These are phyloP conservation scores for Antheraea pernyi DNA, from an alignment of 1,140 invertebrate species.

Conservation along the genomic window DNA sequence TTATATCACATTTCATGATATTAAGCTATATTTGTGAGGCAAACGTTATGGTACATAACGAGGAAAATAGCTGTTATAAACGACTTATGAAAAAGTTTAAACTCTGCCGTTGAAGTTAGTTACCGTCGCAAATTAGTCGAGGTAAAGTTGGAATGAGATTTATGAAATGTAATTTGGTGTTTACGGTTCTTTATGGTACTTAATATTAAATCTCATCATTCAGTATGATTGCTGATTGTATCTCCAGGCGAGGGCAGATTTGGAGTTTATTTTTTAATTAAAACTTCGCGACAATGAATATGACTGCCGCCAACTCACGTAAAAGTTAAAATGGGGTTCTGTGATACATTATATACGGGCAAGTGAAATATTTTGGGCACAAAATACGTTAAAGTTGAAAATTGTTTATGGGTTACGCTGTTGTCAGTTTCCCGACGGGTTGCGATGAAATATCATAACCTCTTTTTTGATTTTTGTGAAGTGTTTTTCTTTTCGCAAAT, in stretches of 20 bases:
- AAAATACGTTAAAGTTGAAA: neutral
- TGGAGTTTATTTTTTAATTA: constrained; percentile 22
- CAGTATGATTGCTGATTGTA: constrained; percentile 33
- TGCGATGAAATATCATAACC: no score
- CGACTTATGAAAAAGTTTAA: constrained; percentile 44
- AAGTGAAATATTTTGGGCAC: neutral
- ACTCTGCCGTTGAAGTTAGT: constrained; percentile 32
- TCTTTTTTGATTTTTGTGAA: no score
- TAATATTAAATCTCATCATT: constrained; percentile 42
- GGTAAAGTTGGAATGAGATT: constrained; percentile 39
- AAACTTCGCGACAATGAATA: constrained; percentile 9
- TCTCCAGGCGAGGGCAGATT: constrained; percentile 12
- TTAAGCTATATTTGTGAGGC: constrained; percentile 4
- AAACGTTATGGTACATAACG: constrained; percentile 29
- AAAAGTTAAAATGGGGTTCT: neutral
- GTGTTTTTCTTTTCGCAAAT: no score
- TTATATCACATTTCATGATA: neutral
- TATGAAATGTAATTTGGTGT: constrained; percentile 46
- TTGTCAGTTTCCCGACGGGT: no score
- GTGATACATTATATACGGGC: neutral
- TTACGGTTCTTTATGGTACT: constrained; percentile 39
- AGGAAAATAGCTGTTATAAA: constrained; percentile 46
- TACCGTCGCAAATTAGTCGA: constrained; percentile 49
- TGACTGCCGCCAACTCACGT: neutral
- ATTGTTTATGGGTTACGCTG: neutral